Percentiles rank a stretch among this genome's conserved stretches.
Conservation (phyloP, 2,113 vertebrate genomes). For the Sterrhoptilus dennistouni region DNA sequence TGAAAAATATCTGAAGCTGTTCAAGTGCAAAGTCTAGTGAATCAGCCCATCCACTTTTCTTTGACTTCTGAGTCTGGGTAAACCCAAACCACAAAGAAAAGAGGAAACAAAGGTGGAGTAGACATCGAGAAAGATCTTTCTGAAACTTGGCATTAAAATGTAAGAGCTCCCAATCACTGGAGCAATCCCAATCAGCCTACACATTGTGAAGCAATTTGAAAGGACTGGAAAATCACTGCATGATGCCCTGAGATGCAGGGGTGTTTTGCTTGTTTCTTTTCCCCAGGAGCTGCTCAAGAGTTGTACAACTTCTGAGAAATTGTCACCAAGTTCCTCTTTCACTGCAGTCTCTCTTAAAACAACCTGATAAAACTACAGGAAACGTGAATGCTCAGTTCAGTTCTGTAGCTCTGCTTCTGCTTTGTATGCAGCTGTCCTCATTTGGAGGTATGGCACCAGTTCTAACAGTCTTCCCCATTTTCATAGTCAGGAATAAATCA, state of each 20-base stretch:
- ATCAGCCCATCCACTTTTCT: slow-evolving; percentile 25
- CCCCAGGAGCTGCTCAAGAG: neutral
- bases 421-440: neutral
- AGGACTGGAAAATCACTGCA: slow-evolving; percentile 42
- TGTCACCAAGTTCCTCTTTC: neutral
- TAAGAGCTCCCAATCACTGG: neutral
- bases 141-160: slow-evolving; percentile 42
- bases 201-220: slow-evolving; percentile 19
- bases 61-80: slow-evolving; percentile 30
- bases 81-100: slow-evolving; percentile 53
- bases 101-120: slow-evolving; percentile 54
- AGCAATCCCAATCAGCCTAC: slow-evolving; percentile 1
- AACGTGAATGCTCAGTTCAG: fast-evolving
- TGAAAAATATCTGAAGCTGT: slow-evolving; percentile 9
- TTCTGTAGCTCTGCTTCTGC: neutral
- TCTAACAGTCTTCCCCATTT: neutral
- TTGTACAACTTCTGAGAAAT: neutral
- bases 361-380: neutral
- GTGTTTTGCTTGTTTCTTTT: neutral
- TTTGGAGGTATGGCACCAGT: neutral
- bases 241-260: neutral
- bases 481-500: neutral
- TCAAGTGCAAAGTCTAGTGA: slow-evolving; percentile 29
- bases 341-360: neutral
- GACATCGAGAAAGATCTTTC: slow-evolving; percentile 32